These are phyloP conservation scores for Mythimna lalbum DNA, from an alignment of 2,888 invertebrate genomes.

Conservation along the genomic window DNA sequence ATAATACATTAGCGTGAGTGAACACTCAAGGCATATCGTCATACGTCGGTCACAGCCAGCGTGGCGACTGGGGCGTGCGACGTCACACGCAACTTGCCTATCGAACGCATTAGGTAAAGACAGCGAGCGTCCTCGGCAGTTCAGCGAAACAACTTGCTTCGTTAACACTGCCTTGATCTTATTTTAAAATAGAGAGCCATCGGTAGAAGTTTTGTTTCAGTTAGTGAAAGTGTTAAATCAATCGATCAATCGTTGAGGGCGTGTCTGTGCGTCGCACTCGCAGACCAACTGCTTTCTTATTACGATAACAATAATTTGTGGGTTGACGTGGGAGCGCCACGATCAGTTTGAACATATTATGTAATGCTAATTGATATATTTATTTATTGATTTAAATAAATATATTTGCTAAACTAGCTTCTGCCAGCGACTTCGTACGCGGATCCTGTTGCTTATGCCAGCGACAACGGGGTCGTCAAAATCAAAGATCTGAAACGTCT, in stretches of 20 bases:
- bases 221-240: slow-evolving; percentile 41
- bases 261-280: neutral
- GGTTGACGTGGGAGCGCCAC: neutral
- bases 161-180: neutral
- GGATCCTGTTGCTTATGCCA: no score
- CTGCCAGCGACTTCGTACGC: no score
- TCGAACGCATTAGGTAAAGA: no score
- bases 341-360: slow-evolving; percentile 5
- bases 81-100: neutral
- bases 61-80: slow-evolving; percentile 5
- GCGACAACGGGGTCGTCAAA: no score
- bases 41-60: neutral
- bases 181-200: slow-evolving; percentile 1
- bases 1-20: neutral
- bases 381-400: neutral
- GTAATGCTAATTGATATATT: no score
- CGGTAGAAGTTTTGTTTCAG: neutral
- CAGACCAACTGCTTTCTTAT: slow-evolving; percentile 17
- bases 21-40: no score
- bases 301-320: slow-evolving; percentile 10
- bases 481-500: no score
- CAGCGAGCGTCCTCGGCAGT: neutral
- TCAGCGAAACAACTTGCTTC: neutral
- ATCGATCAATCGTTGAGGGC: slow-evolving; percentile 1
- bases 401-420: no score